Percentiles rank a stretch among this genome's conserved stretches.
These are phyloP conservation scores for Taphrorychus bicolor DNA, from an alignment of 2,888 invertebrate species.

Conservation along the genomic window DNA sequence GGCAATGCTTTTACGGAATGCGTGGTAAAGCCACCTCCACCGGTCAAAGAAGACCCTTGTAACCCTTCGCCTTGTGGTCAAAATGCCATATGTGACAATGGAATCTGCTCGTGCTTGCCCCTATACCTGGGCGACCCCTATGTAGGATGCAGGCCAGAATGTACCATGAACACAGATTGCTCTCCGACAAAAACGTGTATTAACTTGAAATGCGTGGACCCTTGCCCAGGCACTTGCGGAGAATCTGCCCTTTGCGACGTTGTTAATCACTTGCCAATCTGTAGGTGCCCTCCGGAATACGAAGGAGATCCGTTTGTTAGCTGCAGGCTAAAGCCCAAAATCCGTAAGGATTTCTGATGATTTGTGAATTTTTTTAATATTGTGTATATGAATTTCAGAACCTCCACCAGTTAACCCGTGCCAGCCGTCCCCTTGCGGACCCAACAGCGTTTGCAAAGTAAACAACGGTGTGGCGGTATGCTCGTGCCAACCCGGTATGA, in stretches of 20 bases:
- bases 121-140: conserved; percentile 76
- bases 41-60: conserved; percentile 71
- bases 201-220: conserved; percentile 79
- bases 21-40: conserved; percentile 56
- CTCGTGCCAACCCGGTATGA: conserved; percentile 74
- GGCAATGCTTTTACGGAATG: conserved; percentile 74
- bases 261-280: conserved; percentile 82
- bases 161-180: conserved; percentile 82
- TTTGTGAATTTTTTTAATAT: too few species aligned
- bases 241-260: conserved; percentile 81
- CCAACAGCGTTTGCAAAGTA: conserved; percentile 71
- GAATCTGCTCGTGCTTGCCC: conserved; percentile 74
- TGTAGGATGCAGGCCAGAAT: conserved; percentile 81
- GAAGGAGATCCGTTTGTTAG: conserved; percentile 80
- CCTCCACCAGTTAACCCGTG: conserved; percentile 66
- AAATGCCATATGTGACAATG: conserved; percentile 75
- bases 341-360: too few species aligned
- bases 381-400: conserved; percentile 15
- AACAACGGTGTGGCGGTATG: conserved; percentile 67
- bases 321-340: conserved; percentile 57
- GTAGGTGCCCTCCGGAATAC: conserved; percentile 74
- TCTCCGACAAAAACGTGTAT: conserved; percentile 76
- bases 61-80: conserved; percentile 80
- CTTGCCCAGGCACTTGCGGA: conserved; percentile 81
- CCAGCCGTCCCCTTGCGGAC: conserved; percentile 75